Conservation (phyloP, 30 jellyfish, hydroid and myxozoan species). For the Calvadosia cruxmelitensis region DNA sequence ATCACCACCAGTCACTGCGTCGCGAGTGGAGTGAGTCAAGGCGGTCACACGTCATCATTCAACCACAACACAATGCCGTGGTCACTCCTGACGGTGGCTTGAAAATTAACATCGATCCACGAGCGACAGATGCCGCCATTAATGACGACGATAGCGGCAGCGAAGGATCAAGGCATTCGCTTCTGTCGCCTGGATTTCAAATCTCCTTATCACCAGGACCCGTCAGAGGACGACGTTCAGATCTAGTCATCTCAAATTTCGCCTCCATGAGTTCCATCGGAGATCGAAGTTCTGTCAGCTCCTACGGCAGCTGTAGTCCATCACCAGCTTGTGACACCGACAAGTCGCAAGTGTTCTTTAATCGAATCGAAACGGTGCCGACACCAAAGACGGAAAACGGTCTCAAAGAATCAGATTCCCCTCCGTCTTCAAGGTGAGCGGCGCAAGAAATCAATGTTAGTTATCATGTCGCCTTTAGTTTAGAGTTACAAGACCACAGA, state of each 20-base stretch:
- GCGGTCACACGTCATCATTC: neutral
- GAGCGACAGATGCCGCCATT: no score
- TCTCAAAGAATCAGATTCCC: no score
- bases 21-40: neutral
- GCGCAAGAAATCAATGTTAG: no score
- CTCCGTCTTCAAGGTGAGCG: no score
- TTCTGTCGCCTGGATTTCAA: neutral
- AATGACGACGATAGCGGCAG: no score
- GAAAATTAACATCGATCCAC: neutral
- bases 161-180: neutral
- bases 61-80: neutral
- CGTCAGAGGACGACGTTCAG: neutral
- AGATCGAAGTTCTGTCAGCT: neutral
- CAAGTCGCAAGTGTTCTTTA: neutral
- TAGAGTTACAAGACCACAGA: no score
- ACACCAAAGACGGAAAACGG: no score
- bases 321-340: neutral
- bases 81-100: neutral
- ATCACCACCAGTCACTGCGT: neutral
- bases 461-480: no score
- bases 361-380: neutral
- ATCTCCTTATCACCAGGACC: neutral
- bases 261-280: neutral
- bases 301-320: neutral
- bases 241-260: neutral